phyloP scores from a whole-genome alignment of 1,140 invertebrate species.

The Oppia nitens region DNA sequence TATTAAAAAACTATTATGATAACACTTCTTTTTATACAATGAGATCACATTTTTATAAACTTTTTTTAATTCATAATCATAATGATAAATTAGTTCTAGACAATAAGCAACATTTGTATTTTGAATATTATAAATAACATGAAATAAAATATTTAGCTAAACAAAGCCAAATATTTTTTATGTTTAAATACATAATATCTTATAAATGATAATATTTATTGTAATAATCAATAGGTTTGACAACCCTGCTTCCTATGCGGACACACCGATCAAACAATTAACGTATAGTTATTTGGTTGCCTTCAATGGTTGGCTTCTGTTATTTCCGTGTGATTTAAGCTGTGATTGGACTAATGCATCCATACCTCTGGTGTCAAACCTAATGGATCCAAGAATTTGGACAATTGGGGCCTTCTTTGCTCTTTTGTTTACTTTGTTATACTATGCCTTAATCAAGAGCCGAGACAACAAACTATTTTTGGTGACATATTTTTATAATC shows the following conservation, averaged over 20 bases:
- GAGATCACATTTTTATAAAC: neutral
- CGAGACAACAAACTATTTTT: neutral
- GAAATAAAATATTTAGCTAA: too few relatives aligned
- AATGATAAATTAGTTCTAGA: neutral
- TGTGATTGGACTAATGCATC: constrained; percentile 93
- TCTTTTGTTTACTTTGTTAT: constrained; percentile 46
- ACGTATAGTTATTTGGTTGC: constrained; percentile 72
- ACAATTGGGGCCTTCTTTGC: constrained; percentile 32
- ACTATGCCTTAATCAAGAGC: neutral
- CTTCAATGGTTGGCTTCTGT: constrained; percentile 59
- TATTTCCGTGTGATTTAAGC: constrained; percentile 60
- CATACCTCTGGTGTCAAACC: constrained; percentile 51
- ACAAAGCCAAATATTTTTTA: too few relatives aligned
- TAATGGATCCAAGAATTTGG: constrained; percentile 48
- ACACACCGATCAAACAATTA: constrained; percentile 32
- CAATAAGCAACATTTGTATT: neutral
- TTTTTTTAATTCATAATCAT: neutral
- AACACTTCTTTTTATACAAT: neutral
- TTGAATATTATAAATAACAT: too few relatives aligned
- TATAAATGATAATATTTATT: constrained; percentile 20
- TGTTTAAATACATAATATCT: too few relatives aligned
- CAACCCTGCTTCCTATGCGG: constrained; percentile 29
- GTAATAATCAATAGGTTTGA: constrained; percentile 22
- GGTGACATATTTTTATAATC: neutral
- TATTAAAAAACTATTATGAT: too few relatives aligned